These are phyloP conservation scores for Himantopus leucocephalus DNA, from an alignment of 2,113 vertebrate genomes.

Conservation along the genomic window DNA sequence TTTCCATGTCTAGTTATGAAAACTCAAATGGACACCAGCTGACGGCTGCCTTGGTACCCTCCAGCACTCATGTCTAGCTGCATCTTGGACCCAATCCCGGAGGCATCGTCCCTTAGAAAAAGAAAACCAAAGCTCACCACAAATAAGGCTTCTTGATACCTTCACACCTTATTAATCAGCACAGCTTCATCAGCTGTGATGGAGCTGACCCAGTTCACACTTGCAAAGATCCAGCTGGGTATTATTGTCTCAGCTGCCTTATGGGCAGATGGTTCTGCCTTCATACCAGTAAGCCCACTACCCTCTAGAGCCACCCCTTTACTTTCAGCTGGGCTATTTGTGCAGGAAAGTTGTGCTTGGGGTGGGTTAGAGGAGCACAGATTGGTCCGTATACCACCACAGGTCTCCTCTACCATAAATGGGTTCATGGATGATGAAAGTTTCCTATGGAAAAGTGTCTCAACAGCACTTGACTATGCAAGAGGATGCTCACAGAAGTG, in stretches of 20 bases:
- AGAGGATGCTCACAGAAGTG: not conserved
- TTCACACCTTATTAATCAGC: not conserved
- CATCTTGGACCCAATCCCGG: not conserved
- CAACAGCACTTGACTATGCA: not conserved
- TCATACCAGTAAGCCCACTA: not conserved
- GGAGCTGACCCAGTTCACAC: not conserved
- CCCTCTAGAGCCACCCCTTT: not conserved
- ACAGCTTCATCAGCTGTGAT: not conserved
- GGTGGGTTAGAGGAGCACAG: not conserved
- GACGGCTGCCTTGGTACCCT: not conserved
- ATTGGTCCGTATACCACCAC: rapidly evolving
- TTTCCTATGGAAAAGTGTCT: not conserved
- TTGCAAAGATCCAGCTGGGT: not conserved
- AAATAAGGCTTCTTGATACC: not conserved
- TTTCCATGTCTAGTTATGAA: not conserved
- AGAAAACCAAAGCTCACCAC: not conserved
- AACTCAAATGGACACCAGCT: not conserved
- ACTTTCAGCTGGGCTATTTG: not conserved
- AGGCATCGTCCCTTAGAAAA: not conserved
- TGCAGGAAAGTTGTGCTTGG: not conserved
- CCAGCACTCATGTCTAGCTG: not conserved
- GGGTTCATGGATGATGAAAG: not conserved
- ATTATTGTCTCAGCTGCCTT: not conserved
- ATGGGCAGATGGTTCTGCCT: not conserved
- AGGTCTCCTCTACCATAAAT: not conserved